Percentiles rank a stretch among this genome's conserved stretches.
These are phyloP conservation scores for Collichthys lucidus DNA, from an alignment of 2,113 vertebrate genomes.

Conservation along the genomic window DNA sequence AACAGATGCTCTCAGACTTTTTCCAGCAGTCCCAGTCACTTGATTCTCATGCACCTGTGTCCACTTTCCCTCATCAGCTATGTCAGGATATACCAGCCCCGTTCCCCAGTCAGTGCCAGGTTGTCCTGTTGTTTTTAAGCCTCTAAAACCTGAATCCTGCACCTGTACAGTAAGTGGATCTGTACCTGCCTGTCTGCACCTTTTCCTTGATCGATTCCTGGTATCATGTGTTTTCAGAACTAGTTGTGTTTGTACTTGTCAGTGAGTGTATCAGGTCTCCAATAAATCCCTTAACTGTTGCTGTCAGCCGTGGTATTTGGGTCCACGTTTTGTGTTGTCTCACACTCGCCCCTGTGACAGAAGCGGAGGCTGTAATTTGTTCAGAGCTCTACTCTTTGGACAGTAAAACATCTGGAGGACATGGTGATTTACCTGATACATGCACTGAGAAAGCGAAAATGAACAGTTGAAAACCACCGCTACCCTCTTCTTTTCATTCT, in stretches of 20 bases:
- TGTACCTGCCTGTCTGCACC: not conserved
- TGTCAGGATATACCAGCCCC: not conserved
- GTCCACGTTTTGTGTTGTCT: not conserved
- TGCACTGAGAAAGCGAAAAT: constrained; percentile 49
- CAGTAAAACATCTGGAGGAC: constrained; percentile 55
- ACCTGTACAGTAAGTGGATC: not conserved
- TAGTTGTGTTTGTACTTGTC: not conserved
- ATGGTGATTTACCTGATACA: constrained; percentile 14
- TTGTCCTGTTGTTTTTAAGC: not conserved
- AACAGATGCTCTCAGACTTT: not conserved
- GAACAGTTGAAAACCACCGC: constrained; percentile 24
- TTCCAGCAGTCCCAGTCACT: no score
- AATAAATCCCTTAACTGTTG: not conserved
- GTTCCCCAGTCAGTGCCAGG: not conserved
- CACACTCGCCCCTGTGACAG: not conserved
- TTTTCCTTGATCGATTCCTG: not conserved
- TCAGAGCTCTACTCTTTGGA: not conserved
- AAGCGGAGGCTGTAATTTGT: constrained; percentile 36
- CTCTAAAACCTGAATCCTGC: not conserved
- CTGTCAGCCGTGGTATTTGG: not conserved
- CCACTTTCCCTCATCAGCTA: not conserved
- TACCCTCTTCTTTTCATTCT: constrained; percentile 42
- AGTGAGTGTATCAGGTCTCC: not conserved
- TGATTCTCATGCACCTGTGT: not conserved
- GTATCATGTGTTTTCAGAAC: not conserved